phyloP scores from a whole-genome alignment of 2,113 vertebrate species.

The Pan troglodytes region NHGRI_mPanTro3-v2.1_pri NC_072416.2:8016001-8016500 shows the following conservation, averaged over 20 bases:
- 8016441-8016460: accelerated
- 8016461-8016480: not conserved
- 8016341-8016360: not conserved
- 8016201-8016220: no score
- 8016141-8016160: not conserved
- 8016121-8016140: not conserved
- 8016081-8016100: not conserved
- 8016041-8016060: not conserved
- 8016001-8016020: not conserved
- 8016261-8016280: not conserved
- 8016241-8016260: not conserved
- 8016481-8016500: not conserved
- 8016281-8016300: not conserved
- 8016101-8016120: not conserved
- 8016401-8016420: not conserved
- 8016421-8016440: not conserved
- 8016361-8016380: not conserved
- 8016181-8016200: no score
- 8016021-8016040: not conserved
- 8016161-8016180: no score
- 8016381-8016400: not conserved
- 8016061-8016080: not conserved
- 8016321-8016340: not conserved
- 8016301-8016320: not conserved
- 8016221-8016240: not conserved